Percentiles rank a stretch among this genome's conserved stretches.
These are phyloP conservation scores for Epistrophella euchroma DNA, from an alignment of 2,888 invertebrate species.

Conservation along the genomic window DNA sequence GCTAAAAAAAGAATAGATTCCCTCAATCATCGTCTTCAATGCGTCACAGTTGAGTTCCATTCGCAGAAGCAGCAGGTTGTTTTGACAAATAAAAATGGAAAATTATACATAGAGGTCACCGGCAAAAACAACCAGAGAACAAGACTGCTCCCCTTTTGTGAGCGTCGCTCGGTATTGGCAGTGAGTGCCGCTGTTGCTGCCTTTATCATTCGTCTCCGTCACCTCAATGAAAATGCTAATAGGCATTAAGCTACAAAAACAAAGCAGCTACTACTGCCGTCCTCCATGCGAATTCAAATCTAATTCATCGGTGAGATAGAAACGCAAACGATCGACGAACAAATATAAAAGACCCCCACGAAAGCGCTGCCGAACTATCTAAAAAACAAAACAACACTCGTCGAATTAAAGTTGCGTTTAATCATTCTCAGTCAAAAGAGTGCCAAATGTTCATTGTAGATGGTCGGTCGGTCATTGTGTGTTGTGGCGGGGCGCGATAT, in stretches of 20 bases:
- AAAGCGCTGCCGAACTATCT: conserved; percentile 1
- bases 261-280: conserved; percentile 46
- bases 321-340: conserved; percentile 39
- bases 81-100: conserved; percentile 49
- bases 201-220: background rate
- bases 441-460: conserved; percentile 63
- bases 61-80: conserved; percentile 55
- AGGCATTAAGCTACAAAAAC: conserved; percentile 47
- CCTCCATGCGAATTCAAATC: conserved; percentile 63
- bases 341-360: conserved; percentile 25
- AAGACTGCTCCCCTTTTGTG: conserved; percentile 32
- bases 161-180: background rate
- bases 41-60: conserved; percentile 21
- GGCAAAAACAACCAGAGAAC: background rate
- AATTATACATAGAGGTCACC: conserved; percentile 34
- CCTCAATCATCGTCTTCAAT: conserved; percentile 14
- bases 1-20: conserved; percentile 8
- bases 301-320: conserved; percentile 62
- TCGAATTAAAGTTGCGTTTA: conserved; percentile 61
- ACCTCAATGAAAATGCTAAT: conserved; percentile 57
- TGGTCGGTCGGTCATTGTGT: conserved; percentile 32
- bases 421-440: conserved; percentile 51
- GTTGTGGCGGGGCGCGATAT: conserved; percentile 41
- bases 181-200: conserved; percentile 18
- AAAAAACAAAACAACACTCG: conserved; percentile 41